Conservation (phyloP, 2,113 vertebrate species). For the Etia nguti region DNA sequence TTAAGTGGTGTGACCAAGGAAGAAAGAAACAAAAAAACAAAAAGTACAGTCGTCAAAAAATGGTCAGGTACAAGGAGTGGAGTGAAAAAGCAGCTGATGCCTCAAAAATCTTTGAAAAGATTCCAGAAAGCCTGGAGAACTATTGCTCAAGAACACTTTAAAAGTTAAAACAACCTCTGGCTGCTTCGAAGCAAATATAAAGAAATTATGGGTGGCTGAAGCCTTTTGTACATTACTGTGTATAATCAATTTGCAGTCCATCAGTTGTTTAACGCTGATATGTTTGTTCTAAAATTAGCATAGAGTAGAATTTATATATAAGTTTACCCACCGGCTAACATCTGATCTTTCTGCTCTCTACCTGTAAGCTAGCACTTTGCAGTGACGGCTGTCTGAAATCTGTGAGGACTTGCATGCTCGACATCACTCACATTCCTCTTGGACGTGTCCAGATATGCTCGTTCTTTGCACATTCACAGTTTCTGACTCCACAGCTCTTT, state of each 20-base stretch:
- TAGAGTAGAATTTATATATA: too few species aligned
- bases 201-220: background rate
- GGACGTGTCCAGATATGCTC: conserved; percentile 52
- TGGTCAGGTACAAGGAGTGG: background rate
- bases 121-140: background rate
- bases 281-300: background rate
- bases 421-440: conserved; percentile 37
- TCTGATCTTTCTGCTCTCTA: background rate
- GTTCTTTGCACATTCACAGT: background rate
- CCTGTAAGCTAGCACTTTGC: background rate
- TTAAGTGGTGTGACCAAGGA: background rate
- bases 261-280: background rate
- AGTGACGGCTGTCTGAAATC: background rate
- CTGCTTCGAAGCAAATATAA: background rate
- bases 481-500: background rate
- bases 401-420: conserved; percentile 8
- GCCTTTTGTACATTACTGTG: background rate
- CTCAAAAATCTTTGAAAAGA: background rate
- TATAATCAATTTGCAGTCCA: background rate
- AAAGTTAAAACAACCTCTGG: background rate
- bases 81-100: background rate
- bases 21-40: background rate
- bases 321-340: background rate
- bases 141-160: background rate
- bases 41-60: background rate